Base-by-base conservation (phyloP, 2,888 invertebrate species). In the Oligia strigilis region DNA sequence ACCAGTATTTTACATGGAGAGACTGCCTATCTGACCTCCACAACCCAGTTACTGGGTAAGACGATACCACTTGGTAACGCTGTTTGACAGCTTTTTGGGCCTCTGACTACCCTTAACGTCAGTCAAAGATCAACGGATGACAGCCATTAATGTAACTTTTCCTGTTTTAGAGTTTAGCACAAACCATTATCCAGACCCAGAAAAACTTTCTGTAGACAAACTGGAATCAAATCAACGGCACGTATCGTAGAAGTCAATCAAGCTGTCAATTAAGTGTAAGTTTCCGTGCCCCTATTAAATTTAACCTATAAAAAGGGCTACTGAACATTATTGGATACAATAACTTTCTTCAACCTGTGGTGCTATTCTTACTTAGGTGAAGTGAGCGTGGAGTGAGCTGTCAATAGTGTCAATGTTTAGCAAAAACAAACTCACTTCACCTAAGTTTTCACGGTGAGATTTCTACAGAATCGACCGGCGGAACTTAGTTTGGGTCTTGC, bases 221-320 rank as follows among this genome's bases (percentile, higher is more conserved):
- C 55, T 23, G 9, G 5, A 72, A 67, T 80, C 52, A 40, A 80
- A 62, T 23, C n/a, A 71, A 79, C 13, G 23, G 43, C 80, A 80
- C 52, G 85, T 71, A 46, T 36, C 52, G 23, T 3, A 46, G 36
- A 40, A 58, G 70, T 80, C 85, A n/a, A 84, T 80, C 66, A 80
- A 84, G 29, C 71, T 80, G 71, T 81, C 85, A 81, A 81, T 81
- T 84, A 80, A 23, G 29, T 60, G n/a, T 49, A 64, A 64, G 64
- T 65, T 80, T 73, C 40, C 52, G 19, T n/a, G 64, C 36, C 52
- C 19, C 70, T 40, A 67, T 84, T 81, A 81, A 71, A 67, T 23
- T 62, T 55, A 85, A 84, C 80, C 85, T 46, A 72, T 80, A 72
- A 84, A 66, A 84, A 66, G 71, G 60, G 58, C 46, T 43, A 40